Conservation (phyloP, 37 sponge, comb jelly and placozoan species). For the Ephydatia muelleri region DNA sequence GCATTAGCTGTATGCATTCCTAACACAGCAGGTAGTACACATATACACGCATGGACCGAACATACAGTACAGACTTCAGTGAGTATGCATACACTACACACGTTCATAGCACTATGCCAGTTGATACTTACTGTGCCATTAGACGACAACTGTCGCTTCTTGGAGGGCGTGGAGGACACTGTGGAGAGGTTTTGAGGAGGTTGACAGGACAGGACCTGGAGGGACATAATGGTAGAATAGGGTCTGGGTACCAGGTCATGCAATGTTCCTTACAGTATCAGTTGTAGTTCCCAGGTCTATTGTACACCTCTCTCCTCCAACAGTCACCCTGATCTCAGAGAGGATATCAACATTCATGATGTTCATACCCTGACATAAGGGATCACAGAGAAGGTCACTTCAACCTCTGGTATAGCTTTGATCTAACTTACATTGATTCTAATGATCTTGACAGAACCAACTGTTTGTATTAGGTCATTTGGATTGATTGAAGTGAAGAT, state of each 20-base stretch:
- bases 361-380: not conserved
- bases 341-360: not conserved
- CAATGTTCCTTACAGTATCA: not conserved
- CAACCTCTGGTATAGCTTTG: slow-evolving; percentile 13
- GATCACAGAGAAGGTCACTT: slow-evolving; percentile 28
- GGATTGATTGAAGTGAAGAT: not conserved
- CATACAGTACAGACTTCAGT: no score
- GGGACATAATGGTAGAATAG: not conserved
- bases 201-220: not conserved
- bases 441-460: not conserved
- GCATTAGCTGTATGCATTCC: no score
- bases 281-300: not conserved
- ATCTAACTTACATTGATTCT: not conserved
- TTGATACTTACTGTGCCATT: not conserved
- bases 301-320: slow-evolving; percentile 35
- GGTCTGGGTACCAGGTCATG: not conserved
- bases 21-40: no score
- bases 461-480: not conserved
- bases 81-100: no score
- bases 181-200: not conserved
- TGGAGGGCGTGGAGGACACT: not conserved
- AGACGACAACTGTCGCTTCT: not conserved
- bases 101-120: no score
- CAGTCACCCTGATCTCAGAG: slow-evolving; percentile 29
- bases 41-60: no score